Evolutionary conservation across 1,140 invertebrate genomes (phyloP), one percentile per base, ranked within the genome.

Genomic region (Bacillus rossius): DNA sequence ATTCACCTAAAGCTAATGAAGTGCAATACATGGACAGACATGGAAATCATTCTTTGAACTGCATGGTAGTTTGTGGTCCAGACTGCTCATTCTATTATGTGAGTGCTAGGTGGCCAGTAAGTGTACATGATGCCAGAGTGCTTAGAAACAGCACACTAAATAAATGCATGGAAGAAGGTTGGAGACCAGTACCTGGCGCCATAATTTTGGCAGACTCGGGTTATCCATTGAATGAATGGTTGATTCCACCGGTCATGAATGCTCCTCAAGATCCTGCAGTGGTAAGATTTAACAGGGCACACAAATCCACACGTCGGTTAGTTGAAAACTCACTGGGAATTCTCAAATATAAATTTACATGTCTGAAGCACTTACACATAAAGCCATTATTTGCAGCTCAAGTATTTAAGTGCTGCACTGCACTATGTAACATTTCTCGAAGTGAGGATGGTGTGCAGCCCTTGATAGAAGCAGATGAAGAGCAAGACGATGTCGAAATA

Each of bases 11-110:
- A 16, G 8, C 23, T 8, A 51, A 65, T 47, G 63, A 34, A 34
- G 29, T 10, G 29, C 29, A 34, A 10, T 34, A 34, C 62, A 64
- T 69, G 10, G 61, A 67, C 55, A 59, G 64, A 16, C 59, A 69
- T 57, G 62, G 61, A 3, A 63, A 66, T 43, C 66, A 70, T 55
- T 66, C 65, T 45, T 23, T 70, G 4, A 69, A 65, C 37, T 43
- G 19, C 29, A 26, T 66, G 61, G 29, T 64, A 56, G 42, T 59
- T 1, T 59, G 57, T 54, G 45, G 57, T 19, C 57, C 45, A 3
- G 40, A 59, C 26, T 20, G 43, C 2, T 7, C 25, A 2, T 57
- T 63, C 20, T 63, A 45, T 20, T 63, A 54, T 48, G 59, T 49
- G 5, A 52, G 47, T 52, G 47, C 47, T 17, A 22, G 42, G 19